A percentile compares a stretch with the other conserved stretches of the same genome.
Evolutionary conservation across 2,888 invertebrate genomes (phyloP).

Genomic region (Ditylenchus weischeri): DNA sequence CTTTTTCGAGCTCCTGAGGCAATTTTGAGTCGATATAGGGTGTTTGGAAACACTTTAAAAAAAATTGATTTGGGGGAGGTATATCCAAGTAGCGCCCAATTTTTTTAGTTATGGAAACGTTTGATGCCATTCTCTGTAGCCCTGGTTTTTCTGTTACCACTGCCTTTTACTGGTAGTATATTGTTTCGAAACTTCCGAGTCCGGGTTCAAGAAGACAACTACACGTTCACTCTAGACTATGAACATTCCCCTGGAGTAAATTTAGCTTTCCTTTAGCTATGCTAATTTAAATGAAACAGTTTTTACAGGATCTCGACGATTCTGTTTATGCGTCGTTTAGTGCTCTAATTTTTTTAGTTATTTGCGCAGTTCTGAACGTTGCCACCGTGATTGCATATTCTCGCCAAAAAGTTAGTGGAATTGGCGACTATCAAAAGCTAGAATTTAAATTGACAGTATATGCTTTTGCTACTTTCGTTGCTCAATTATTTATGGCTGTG

Average conservation of each 20-base stretch:
- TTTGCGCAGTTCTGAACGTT: slow-evolving; percentile 1
- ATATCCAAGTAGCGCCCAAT: no score
- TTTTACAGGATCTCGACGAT: neutral
- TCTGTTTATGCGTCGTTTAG: neutral
- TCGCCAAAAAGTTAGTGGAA: neutral
- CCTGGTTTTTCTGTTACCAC: neutral
- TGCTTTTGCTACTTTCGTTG: neutral
- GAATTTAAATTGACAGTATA: neutral
- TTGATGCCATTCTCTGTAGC: neutral
- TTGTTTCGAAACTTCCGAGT: neutral
- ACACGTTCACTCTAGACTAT: slow-evolving; percentile 9
- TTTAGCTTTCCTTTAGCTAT: neutral
- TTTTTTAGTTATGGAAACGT: neutral
- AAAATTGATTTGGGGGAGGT: no score
- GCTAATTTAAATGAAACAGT: neutral
- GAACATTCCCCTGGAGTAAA: neutral
- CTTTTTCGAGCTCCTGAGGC: no score
- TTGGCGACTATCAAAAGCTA: neutral
- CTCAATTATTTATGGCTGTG: neutral
- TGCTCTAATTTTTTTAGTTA: neutral
- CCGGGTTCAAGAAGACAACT: neutral
- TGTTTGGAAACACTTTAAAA: no score
- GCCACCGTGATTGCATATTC: neutral
- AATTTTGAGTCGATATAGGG: no score
- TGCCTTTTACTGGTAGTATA: neutral